phyloP scores from a whole-genome alignment of 2,797 vertebrate species.

The Lophotriccus pileatus region DNA sequence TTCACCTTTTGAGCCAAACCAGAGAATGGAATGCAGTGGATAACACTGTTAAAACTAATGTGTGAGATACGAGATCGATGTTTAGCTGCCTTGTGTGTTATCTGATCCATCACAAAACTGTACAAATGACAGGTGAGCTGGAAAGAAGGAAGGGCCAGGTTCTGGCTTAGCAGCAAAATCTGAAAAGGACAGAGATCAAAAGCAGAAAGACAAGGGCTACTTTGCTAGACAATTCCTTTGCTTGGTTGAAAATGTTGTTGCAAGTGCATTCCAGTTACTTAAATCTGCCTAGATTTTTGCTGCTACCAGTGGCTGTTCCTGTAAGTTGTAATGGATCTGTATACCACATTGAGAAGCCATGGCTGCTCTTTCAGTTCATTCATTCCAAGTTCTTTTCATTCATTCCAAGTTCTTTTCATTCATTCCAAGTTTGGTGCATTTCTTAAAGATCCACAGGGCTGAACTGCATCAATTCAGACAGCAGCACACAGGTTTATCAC shows the following conservation, averaged over 20 bases:
- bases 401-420: background rate
- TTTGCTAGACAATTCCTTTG: background rate
- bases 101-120: background rate
- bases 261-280: background rate
- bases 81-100: background rate
- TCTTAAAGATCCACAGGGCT: background rate
- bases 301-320: background rate
- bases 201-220: background rate
- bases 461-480: background rate
- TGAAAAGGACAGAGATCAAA: background rate
- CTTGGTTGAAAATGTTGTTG: background rate
- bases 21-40: background rate
- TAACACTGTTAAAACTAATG: background rate
- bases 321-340: background rate
- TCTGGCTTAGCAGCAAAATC: background rate
- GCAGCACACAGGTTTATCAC: background rate
- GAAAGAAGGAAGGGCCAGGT: background rate
- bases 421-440: background rate
- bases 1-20: background rate
- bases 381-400: background rate
- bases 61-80: background rate
- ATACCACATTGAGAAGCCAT: background rate
- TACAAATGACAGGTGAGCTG: background rate
- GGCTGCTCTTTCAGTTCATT: background rate
- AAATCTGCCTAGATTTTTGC: background rate